Conservation (phyloP, 2,113 vertebrate genomes). For the Perca fluviatilis region DNA sequence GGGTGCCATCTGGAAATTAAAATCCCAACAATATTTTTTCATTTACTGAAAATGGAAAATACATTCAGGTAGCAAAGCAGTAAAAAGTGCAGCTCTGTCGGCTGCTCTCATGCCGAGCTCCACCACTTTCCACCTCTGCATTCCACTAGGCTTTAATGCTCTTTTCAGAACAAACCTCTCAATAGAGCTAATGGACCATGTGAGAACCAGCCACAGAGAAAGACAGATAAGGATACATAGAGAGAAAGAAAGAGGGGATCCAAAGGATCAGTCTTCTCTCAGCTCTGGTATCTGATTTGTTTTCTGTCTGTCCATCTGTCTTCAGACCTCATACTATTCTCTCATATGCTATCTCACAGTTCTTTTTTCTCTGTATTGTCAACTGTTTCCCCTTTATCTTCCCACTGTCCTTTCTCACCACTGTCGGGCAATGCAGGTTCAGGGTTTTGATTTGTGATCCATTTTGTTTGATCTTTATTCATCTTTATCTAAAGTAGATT, state of each 20-base stretch:
- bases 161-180: constrained; percentile 50
- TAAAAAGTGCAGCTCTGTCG: constrained; percentile 17
- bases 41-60: not conserved
- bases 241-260: constrained; percentile 20
- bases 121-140: constrained; percentile 50
- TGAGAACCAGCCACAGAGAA: constrained; percentile 32
- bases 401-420: not conserved
- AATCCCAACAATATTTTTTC: not conserved
- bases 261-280: constrained; percentile 5
- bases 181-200: constrained; percentile 47
- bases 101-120: constrained; percentile 41
- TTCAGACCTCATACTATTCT: not conserved
- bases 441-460: not conserved
- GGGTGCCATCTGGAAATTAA: not conserved
- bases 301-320: constrained; percentile 23
- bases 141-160: constrained; percentile 46
- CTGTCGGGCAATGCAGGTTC: not conserved
- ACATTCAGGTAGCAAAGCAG: constrained; percentile 8
- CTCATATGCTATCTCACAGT: not conserved
- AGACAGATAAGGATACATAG: constrained; percentile 28
- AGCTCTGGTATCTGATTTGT: constrained; percentile 31
- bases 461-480: constrained; percentile 11
- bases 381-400: constrained; percentile 7
- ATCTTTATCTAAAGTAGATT: not conserved
- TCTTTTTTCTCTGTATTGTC: constrained; percentile 8